A percentile compares a stretch with the other conserved stretches of the same genome.
These are phyloP conservation scores for Temnothorax curvispinosus DNA, from an alignment of 1,140 invertebrate genomes.

Conservation along the genomic window DNA sequence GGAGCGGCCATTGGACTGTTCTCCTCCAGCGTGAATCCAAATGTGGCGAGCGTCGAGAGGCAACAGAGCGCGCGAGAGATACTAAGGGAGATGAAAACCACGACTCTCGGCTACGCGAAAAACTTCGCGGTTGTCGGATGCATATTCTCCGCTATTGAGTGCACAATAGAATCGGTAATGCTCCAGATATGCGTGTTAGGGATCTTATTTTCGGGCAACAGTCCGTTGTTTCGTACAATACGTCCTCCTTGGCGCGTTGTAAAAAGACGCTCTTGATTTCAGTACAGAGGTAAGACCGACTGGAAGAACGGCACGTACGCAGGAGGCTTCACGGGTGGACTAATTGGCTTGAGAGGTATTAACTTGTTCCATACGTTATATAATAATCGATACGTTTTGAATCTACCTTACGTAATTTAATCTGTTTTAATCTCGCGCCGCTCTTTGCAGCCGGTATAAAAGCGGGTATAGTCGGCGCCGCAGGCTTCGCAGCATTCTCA, in stretches of 20 bases:
- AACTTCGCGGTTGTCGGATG: conserved; percentile 98
- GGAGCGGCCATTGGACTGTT: conserved; percentile 98
- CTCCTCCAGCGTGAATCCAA: conserved; percentile 97
- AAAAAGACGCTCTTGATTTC: conserved; percentile 74
- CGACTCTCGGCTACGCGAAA: conserved; percentile 97
- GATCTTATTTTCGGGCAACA: conserved; percentile 22
- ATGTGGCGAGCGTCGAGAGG: conserved; percentile 91
- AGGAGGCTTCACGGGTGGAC: conserved; percentile 96
- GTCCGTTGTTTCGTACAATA: neutral
- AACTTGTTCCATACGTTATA: neutral
- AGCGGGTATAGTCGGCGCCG: conserved; percentile 95
- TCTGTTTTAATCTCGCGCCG: conserved; percentile 18
- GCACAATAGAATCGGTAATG: conserved; percentile 94
- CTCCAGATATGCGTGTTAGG: conserved; percentile 18
- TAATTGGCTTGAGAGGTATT: conserved; percentile 97
- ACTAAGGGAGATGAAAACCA: conserved; percentile 95
- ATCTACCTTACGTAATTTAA: neutral
- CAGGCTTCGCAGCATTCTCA: conserved; percentile 98
- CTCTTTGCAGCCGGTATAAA: conserved; percentile 94
- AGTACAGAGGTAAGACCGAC: conserved; percentile 96
- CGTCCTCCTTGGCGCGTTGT: neutral
- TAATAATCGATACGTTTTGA: neutral
- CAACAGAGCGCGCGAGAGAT: conserved; percentile 94
- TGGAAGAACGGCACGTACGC: conserved; percentile 98
- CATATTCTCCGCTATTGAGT: conserved; percentile 97